Conservation (phyloP, 2,888 invertebrate species). For the Drosophila paranaensis region DNA sequence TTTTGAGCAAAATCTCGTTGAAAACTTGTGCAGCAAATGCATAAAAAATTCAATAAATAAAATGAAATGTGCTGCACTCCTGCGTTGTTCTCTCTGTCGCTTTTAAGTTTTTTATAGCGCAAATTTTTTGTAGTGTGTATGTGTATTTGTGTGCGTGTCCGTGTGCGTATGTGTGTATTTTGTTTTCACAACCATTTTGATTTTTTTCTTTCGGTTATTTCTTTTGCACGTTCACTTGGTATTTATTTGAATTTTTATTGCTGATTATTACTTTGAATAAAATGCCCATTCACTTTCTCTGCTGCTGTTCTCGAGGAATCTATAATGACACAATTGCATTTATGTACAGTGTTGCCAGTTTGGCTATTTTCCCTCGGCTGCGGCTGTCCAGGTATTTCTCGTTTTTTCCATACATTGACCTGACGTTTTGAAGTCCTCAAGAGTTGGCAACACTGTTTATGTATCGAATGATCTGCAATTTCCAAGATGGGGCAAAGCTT, state of each 20-base stretch:
- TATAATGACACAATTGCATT: no score
- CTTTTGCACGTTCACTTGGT: conserved; percentile 40
- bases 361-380: no score
- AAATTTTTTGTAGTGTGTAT: conserved; percentile 34
- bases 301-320: not conserved
- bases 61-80: conserved; percentile 25
- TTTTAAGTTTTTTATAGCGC: conserved; percentile 39
- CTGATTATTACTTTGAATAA: conserved; percentile 57
- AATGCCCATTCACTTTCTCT: conserved; percentile 49
- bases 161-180: conserved; percentile 16
- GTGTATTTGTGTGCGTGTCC: conserved; percentile 19
- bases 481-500: not conserved
- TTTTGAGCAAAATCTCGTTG: conserved; percentile 25
- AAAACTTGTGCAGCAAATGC: conserved; percentile 58
- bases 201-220: conserved; percentile 33
- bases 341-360: no score
- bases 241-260: conserved; percentile 25
- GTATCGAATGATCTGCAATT: not conserved
- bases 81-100: conserved; percentile 12
- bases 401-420: no score
- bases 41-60: conserved; percentile 43
- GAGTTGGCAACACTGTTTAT: no score
- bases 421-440: no score
- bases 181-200: conserved; percentile 69
- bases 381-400: no score